Evolutionary conservation across 2,888 invertebrate genomes (phyloP).

Genomic region (Leptinotarsa peninsularis): DNA sequence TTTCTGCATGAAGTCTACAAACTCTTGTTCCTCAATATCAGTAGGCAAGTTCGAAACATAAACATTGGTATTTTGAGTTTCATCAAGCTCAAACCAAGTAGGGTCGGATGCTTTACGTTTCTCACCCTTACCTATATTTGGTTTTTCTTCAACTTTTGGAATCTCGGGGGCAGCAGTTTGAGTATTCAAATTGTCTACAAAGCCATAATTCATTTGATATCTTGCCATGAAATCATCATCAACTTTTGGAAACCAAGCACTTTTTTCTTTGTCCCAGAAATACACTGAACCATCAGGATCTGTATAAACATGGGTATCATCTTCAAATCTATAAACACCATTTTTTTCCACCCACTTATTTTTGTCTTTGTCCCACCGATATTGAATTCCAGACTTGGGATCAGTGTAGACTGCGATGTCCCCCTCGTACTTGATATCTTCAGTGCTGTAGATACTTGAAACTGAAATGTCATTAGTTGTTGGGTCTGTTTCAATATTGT

Average conservation of each 20-base stretch:
- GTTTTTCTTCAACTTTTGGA: conserved; percentile 45
- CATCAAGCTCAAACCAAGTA: conserved; percentile 92
- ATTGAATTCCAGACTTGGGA: conserved; percentile 76
- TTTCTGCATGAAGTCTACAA: conserved; percentile 93
- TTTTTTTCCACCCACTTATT: conserved; percentile 71
- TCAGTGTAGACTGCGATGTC: conserved; percentile 81
- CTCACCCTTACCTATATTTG: conserved; percentile 58
- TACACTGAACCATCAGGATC: conserved; percentile 89
- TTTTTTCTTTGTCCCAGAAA: conserved; percentile 91
- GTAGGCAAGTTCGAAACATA: conserved; percentile 94
- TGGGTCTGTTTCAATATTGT: no score
- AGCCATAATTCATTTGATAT: conserved; percentile 96
- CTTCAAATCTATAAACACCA: conserved; percentile 76
- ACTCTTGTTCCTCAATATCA: conserved; percentile 89
- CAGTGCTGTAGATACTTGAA: conserved; percentile 39
- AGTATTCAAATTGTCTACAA: conserved; percentile 72
- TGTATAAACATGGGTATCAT: conserved; percentile 83
- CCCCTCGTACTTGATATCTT: conserved; percentile 78
- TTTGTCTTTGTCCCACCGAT: conserved; percentile 73
- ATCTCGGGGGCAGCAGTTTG: conserved; percentile 36
- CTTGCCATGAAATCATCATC: conserved; percentile 96
- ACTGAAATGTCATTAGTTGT: no score
- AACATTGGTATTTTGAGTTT: conserved; percentile 91
- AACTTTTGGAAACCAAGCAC: conserved; percentile 97
- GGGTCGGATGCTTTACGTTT: conserved; percentile 70